These are phyloP conservation scores for Dendrolimus kikuchii DNA, from an alignment of 1,140 invertebrate species.

Conservation along the genomic window DNA sequence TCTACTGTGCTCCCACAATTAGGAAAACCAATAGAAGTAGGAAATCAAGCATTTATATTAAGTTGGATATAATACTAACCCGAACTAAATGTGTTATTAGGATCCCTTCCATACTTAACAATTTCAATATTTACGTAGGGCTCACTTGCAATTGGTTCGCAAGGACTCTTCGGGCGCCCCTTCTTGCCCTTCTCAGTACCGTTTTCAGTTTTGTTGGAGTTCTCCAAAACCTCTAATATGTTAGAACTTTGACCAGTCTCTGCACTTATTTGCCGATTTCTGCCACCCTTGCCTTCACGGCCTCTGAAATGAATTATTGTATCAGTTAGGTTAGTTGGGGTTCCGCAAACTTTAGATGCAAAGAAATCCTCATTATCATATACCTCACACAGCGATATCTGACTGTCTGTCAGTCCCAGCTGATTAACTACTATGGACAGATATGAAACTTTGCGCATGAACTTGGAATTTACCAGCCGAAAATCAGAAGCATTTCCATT, in stretches of 20 bases:
- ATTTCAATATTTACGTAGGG: constrained; percentile 79
- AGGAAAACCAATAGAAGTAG: too few species aligned
- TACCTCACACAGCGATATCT: too few species aligned
- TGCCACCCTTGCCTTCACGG: constrained; percentile 57
- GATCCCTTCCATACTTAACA: constrained; percentile 74
- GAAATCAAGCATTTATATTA: too few species aligned
- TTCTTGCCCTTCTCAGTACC: constrained; percentile 47
- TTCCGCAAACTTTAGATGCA: too few species aligned
- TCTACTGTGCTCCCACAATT: too few species aligned
- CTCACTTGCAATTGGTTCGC: constrained; percentile 74
- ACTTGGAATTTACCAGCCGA: too few species aligned
- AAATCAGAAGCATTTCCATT: too few species aligned
- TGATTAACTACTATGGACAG: too few species aligned
- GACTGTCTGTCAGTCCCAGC: too few species aligned
- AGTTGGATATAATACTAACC: constrained; percentile 30
- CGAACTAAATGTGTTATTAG: constrained; percentile 74
- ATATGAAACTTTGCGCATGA: too few species aligned
- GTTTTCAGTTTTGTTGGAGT: constrained; percentile 28
- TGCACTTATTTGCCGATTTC: constrained; percentile 35
- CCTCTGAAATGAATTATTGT: constrained; percentile 29
- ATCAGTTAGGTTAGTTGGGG: too few species aligned
- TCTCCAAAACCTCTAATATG: constrained; percentile 26
- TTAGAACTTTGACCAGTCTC: constrained; percentile 30
- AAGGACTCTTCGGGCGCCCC: constrained; percentile 67
- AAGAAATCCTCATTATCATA: too few species aligned